Conservation (phyloP, 2,113 vertebrate genomes). For the Oncorhynchus keta region DNA sequence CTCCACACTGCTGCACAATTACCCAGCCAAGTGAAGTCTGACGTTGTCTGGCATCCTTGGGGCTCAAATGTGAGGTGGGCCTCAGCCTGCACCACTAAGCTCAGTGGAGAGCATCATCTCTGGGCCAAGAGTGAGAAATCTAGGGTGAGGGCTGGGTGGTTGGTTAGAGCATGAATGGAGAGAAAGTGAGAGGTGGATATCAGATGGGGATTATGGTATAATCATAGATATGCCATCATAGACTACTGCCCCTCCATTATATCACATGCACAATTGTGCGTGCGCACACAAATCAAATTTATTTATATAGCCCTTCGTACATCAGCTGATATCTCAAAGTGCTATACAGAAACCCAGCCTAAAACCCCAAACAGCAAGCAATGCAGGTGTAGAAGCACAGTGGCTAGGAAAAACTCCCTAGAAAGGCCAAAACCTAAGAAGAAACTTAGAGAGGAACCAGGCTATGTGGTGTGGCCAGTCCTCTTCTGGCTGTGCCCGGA, state of each 20-base stretch:
- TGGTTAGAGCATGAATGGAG: background rate
- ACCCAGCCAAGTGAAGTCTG: slow-evolving; percentile 51
- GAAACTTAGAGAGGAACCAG: too few species aligned
- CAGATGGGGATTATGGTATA: slow-evolving; percentile 21
- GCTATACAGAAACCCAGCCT: too few species aligned
- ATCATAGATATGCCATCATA: slow-evolving; percentile 40
- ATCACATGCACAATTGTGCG: background rate
- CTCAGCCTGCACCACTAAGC: slow-evolving; percentile 8
- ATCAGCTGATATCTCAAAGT: too few species aligned
- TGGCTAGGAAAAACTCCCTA: too few species aligned
- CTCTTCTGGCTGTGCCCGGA: too few species aligned
- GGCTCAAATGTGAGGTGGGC: slow-evolving; percentile 20
- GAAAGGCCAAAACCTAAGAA: too few species aligned
- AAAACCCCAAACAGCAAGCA: too few species aligned
- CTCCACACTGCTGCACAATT: slow-evolving; percentile 57
- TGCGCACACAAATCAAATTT: too few species aligned
- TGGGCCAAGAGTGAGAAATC: background rate
- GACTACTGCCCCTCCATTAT: slow-evolving; percentile 9
- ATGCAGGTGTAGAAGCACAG: too few species aligned
- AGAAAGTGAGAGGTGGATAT: background rate
- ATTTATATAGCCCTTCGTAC: too few species aligned
- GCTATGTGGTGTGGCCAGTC: too few species aligned
- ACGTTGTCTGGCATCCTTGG: slow-evolving; percentile 37
- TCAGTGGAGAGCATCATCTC: slow-evolving; percentile 2
- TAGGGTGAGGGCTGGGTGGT: background rate